These are phyloP conservation scores for Gorsachius magnificus DNA, from an alignment of 2,797 vertebrate genomes.

Conservation along the genomic window DNA sequence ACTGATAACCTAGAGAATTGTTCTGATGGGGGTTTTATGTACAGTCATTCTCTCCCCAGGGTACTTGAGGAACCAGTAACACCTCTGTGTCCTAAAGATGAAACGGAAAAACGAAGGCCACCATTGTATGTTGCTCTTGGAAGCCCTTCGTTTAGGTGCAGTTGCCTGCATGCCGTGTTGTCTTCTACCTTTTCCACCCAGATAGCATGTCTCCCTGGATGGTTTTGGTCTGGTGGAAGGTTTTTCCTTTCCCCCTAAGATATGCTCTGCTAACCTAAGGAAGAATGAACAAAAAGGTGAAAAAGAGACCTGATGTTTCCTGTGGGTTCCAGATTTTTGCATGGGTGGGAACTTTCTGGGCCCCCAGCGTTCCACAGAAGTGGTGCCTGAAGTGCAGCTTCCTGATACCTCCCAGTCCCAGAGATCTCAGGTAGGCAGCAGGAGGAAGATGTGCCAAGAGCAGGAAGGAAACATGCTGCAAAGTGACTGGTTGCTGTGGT, in stretches of 20 bases:
- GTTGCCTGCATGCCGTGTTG: neutral
- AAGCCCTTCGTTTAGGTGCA: neutral
- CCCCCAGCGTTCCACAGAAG: neutral
- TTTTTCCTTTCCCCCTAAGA: neutral
- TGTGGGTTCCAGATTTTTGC: neutral
- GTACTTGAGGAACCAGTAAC: neutral
- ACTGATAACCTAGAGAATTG: neutral
- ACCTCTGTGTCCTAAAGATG: neutral
- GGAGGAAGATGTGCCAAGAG: neutral
- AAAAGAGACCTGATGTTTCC: neutral
- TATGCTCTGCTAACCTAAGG: neutral
- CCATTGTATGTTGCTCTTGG: neutral
- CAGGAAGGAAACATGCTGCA: neutral
- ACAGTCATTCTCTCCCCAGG: neutral
- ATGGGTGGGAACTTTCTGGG: neutral
- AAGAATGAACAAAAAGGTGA: neutral
- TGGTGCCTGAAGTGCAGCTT: neutral
- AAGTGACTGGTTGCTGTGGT: neutral
- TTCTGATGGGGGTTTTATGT: neutral
- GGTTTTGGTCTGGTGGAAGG: neutral
- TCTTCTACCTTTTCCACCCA: neutral
- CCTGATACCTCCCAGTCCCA: neutral
- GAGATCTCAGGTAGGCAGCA: neutral
- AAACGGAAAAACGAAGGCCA: neutral
- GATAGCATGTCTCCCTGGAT: accelerated